These are phyloP conservation scores for Melolontha melolontha DNA, from an alignment of 2,888 invertebrate genomes.

Conservation along the genomic window DNA sequence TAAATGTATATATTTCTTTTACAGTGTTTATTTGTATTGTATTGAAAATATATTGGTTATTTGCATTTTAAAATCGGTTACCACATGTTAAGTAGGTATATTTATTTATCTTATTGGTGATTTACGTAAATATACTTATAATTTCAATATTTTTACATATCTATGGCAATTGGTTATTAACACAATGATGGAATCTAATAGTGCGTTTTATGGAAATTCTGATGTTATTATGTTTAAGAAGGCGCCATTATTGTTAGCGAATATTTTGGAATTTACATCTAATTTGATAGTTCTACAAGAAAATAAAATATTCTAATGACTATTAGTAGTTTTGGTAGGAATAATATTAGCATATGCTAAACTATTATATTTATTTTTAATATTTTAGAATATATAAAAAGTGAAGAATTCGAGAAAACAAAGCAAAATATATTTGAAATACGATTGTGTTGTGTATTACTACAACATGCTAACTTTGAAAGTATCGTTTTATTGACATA, in stretches of 20 bases:
- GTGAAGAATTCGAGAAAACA: too few relatives aligned
- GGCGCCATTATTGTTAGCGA: conserved; percentile 1
- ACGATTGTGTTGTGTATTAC: too few relatives aligned
- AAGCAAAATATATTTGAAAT: too few relatives aligned
- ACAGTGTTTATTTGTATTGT: neutral
- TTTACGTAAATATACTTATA: too few relatives aligned
- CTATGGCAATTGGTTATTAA: neutral
- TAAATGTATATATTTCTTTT: neutral
- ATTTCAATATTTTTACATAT: conserved; percentile 1
- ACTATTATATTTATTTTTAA: too few relatives aligned
- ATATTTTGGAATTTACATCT: neutral
- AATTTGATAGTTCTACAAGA: neutral
- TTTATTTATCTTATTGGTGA: neutral
- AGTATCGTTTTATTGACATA: too few relatives aligned
- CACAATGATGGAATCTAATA: neutral
- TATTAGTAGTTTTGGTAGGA: too few relatives aligned
- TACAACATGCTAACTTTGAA: too few relatives aligned
- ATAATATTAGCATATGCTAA: too few relatives aligned
- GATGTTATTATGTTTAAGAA: conserved; percentile 1
- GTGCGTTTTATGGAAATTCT: neutral
- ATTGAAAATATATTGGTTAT: neutral
- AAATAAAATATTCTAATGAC: too few relatives aligned
- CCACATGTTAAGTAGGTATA: neutral
- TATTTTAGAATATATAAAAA: too few relatives aligned
- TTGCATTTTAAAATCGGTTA: conserved; percentile 6